Base-by-base conservation (phyloP, 2,113 vertebrate species). In the Cyphomyrus discorhynchus region DNA sequence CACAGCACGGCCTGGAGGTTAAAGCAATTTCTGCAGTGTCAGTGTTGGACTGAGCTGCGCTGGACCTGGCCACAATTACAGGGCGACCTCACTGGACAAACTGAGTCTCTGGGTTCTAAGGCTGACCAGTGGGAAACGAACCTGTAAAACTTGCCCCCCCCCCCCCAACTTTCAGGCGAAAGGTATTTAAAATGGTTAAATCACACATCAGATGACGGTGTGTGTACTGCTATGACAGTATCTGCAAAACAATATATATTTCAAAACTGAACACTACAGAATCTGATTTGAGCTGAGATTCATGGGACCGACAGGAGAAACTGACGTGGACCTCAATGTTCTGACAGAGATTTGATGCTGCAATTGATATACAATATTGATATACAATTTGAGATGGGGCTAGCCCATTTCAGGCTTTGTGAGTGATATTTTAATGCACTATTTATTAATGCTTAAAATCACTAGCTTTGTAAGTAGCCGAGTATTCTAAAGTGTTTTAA, bases 11-110 rank as follows among this genome's bases (percentile, higher is more conserved):
- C 45, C 89, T 70, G 45, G 24, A 53, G 46, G 89, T 70, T 90
- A 56, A 90, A 74, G 84, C 50, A 39, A 90, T 90, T 90, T 87
- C 56, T 24, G 56, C 46, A 24, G 83, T 74, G 83, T 86, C 89
- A 86, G 83, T 90, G 35, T 35, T 90, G 89, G 45, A 86, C 82
- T 62, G 56, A 66, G 77, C 47, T 42, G 49, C 8, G 24, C 42
- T 77, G 89, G 27, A 70, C 56, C 42, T 1, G 46, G 21, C 24
- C 46, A 85, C 42, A n/a, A 4, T 49, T 46, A 19, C 9, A 5
- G 82, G 45, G 11, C n/a, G 21, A 24, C 82, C 45, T 85, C 82
- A 11, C 19, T 5, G 42, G 42, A 42, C 35, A 85, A 46, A 39
- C 42, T 0, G 19, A 45, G 82, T 85, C 21, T 47, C 82, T 24